These are phyloP conservation scores for Ichneumon xanthorius DNA, from an alignment of 2,888 invertebrate species.

Conservation along the genomic window DNA sequence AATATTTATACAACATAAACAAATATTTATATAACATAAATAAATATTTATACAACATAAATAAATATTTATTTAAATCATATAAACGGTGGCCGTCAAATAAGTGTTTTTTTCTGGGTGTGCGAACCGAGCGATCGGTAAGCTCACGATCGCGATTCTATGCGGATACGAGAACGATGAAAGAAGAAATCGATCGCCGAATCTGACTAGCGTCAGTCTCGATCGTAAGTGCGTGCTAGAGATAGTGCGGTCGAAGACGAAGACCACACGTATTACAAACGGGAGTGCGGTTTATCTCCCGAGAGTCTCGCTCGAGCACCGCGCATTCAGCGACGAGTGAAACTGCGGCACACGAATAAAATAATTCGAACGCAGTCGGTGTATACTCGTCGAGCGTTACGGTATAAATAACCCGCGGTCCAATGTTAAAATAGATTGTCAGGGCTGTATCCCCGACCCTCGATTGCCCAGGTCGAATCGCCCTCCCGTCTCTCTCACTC, in stretches of 20 bases:
- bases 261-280: conserved; percentile 7
- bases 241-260: conserved; percentile 9
- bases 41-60: no score
- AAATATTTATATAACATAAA: no score
- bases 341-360: conserved; percentile 69
- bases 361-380: conserved; percentile 74
- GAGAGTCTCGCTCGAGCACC: conserved; percentile 40
- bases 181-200: background rate
- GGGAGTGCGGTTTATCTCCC: background rate
- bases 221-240: background rate
- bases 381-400: conserved; percentile 48
- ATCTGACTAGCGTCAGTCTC: conserved; percentile 7
- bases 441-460: conserved; percentile 77
- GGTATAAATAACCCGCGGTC: conserved; percentile 79
- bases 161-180: background rate
- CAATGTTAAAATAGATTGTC: conserved; percentile 80
- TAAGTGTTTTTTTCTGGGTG: no score
- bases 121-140: background rate
- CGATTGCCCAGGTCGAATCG: conserved; percentile 68
- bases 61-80: no score
- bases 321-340: conserved; percentile 49
- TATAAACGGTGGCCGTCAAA: no score
- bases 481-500: conserved; percentile 11
- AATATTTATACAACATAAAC: no score
- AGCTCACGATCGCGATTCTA: background rate